Evolutionary conservation across 2,113 vertebrate species (phyloP).

Genomic region (Octodon degus): DNA sequence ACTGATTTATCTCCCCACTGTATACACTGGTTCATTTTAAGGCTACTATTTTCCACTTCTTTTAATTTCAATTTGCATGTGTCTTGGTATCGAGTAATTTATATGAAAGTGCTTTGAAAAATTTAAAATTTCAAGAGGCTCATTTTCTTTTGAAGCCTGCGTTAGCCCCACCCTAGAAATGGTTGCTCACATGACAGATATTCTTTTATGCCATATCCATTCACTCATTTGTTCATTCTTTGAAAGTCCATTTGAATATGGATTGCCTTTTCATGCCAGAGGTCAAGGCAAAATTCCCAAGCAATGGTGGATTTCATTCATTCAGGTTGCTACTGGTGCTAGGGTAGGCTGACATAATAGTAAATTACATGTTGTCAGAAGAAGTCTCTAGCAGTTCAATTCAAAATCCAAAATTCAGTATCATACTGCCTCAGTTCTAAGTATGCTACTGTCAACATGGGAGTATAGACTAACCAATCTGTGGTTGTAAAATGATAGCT

Average conservation of each 20-base stretch:
- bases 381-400: not conserved
- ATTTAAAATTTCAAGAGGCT: not conserved
- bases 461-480: not conserved
- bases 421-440: not conserved
- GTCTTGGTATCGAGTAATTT: constrained; percentile 3
- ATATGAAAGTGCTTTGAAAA: constrained; percentile 7
- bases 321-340: not conserved
- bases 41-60: not conserved
- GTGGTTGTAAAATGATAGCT: not conserved
- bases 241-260: constrained; percentile 30
- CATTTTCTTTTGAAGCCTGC: not conserved
- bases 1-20: not conserved
- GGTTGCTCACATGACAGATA: not conserved
- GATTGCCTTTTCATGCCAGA: not conserved
- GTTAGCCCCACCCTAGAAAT: not conserved
- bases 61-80: not conserved
- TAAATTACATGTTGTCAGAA: not conserved
- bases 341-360: not conserved
- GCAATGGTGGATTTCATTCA: not conserved
- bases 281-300: not conserved
- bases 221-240: constrained; percentile 1
- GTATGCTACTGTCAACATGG: not conserved
- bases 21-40: constrained; percentile 39
- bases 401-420: constrained; percentile 23
- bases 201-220: not conserved